A percentile compares a stretch with the other conserved stretches of the same genome.
Conservation (phyloP, 2,113 vertebrate species). For the Otus sunia region DNA sequence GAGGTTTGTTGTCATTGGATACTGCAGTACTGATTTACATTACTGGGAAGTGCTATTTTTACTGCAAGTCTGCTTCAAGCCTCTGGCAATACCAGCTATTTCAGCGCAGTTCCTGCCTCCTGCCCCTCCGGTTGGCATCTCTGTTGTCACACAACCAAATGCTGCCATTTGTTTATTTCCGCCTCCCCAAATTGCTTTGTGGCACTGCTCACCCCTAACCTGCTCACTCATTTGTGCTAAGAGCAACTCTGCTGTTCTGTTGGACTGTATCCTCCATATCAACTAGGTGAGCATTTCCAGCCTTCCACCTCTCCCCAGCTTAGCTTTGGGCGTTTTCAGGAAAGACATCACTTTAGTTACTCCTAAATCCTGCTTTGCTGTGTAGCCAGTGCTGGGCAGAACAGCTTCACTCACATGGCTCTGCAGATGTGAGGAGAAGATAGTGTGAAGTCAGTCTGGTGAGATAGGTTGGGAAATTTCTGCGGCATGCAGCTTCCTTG, state of each 20-base stretch:
- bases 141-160: not conserved
- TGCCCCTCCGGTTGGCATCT: not conserved
- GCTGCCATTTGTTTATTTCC: not conserved
- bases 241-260: not conserved
- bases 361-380: not conserved
- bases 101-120: not conserved
- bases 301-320: not conserved
- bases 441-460: not conserved
- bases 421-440: not conserved
- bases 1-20: slow-evolving; percentile 52
- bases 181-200: not conserved
- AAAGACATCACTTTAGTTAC: not conserved
- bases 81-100: slow-evolving; percentile 54
- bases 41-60: slow-evolving; percentile 52
- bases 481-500: not conserved
- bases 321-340: not conserved
- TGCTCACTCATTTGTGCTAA: not conserved
- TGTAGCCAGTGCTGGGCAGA: not conserved
- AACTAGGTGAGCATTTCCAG: not conserved
- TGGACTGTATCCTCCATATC: rapidly evolving
- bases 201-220: not conserved
- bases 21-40: slow-evolving; percentile 13
- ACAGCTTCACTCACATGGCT: not conserved
- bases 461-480: not conserved
- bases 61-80: not conserved